Conservation (phyloP, 2,797 vertebrate species). For the Rachycentron canadum region DNA sequence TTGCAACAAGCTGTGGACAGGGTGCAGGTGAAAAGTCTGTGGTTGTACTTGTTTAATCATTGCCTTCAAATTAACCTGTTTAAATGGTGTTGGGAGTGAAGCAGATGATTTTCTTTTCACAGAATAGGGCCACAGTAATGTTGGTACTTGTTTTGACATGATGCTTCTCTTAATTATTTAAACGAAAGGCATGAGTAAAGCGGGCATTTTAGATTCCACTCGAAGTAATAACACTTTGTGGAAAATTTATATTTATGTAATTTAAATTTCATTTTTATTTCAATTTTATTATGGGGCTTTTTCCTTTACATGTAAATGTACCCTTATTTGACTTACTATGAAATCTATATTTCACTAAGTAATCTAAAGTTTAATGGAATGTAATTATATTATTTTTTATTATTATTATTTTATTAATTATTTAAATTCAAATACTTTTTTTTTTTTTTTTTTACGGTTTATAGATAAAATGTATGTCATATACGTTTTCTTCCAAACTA, state of each 20-base stretch:
- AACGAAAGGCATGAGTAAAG: neutral
- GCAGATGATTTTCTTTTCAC: neutral
- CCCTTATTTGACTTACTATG: neutral
- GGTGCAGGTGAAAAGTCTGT: neutral
- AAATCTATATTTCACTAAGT: neutral
- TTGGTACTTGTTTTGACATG: neutral
- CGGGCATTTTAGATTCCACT: too few species aligned
- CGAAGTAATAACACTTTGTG: too few species aligned
- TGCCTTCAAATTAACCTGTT: neutral
- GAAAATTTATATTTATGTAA: neutral
- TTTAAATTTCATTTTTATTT: neutral
- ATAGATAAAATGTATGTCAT: neutral
- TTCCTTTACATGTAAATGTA: neutral
- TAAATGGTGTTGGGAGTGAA: too few species aligned
- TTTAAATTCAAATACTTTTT: too few species aligned
- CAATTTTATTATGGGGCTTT: neutral
- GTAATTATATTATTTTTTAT: neutral
- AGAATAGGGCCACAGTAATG: neutral
- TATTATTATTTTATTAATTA: neutral
- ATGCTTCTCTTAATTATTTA: neutral
- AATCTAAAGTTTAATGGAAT: neutral
- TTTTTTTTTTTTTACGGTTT: neutral
- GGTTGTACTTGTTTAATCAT: neutral
- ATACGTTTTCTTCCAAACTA: neutral
- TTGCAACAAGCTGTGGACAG: neutral